Evolutionary conservation across 2,113 vertebrate species (phyloP).

Genomic region (Pangasianodon gigas): DNA sequence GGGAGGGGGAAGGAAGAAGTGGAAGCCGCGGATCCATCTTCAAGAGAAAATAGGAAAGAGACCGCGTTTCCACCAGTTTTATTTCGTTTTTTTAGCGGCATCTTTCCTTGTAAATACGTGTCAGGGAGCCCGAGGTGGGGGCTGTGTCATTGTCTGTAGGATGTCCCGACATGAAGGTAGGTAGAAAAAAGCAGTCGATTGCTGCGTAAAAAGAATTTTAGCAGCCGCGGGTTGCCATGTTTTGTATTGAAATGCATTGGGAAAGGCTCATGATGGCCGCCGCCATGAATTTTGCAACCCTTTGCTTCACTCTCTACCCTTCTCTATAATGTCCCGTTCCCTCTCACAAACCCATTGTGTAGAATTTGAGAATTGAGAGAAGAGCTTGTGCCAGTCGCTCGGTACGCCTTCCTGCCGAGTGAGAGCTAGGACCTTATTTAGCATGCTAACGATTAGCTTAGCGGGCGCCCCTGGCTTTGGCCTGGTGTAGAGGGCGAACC

Average conservation of each 20-base stretch:
- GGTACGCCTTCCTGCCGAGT: background rate
- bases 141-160: conserved; percentile 77
- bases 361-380: background rate
- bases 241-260: conserved; percentile 64
- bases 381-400: background rate
- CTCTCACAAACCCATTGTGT: background rate
- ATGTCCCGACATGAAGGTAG: conserved; percentile 92
- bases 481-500: conserved; percentile 41
- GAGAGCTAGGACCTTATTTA: conserved; percentile 23
- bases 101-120: conserved; percentile 61
- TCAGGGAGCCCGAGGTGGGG: conserved; percentile 74
- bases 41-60: conserved; percentile 72
- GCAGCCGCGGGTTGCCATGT: conserved; percentile 53
- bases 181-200: conserved; percentile 61
- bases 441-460: conserved; percentile 39
- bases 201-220: conserved; percentile 55
- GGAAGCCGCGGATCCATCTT: conserved; percentile 78
- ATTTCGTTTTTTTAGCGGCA: conserved; percentile 64
- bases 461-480: conserved; percentile 42
- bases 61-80: conserved; percentile 62
- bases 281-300: conserved; percentile 47
- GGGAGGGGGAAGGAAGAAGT: conserved; percentile 76
- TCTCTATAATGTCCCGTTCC: background rate
- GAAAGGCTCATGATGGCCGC: conserved; percentile 58
- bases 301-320: background rate